Evolutionary conservation across 1,140 invertebrate genomes (phyloP), one percentile per base, ranked within the genome.

Genomic region (Drosophila subpulchrella): DNA sequence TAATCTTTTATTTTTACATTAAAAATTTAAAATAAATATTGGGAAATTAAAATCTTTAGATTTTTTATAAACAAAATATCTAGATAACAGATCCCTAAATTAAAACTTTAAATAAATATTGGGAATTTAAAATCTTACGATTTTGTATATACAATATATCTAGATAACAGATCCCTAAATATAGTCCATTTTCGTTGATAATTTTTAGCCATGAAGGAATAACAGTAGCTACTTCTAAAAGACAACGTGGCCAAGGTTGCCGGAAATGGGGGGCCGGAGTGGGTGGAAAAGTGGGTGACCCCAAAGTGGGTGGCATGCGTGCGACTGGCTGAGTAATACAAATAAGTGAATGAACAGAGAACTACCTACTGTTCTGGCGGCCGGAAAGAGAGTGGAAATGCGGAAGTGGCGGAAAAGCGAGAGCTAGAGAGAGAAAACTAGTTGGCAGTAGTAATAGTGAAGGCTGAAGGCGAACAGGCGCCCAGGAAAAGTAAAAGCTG

Each of bases 261-360:
- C 30, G 58, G 27, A 56, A 34, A 39, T 13, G 20, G 30, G 30
- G 17, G 8, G 17, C 38, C 24, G 7, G 10, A 10, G 32, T 27
- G 46, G 27, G 32, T 4, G 55, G 57, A 27, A 27, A 27, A 5
- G 60, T 11, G 15, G 42, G 27, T 27, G 27, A 27, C 27, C 27
- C 27, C 3, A 20, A 27, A 38, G 17, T 60, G 76, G 50, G 70
- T 42, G 71, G 75, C 56, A 65, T 85, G 78, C 78, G 70, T 82
- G 82, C 57, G 82, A 70, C 68, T 88, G 65, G 51, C 66, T 67
- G 75, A 63, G 76, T 81, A 84, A 83, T 83, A 84, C 78, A 89
- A 89, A 88, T 89, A 81, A 88, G 89, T 88, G 84, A 88, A 89
- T 88, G 84, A 89, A 84, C 75, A 61, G 50, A 32, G 47, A 24